These are phyloP conservation scores for Lepus townsendii DNA, from an alignment of 2,797 vertebrate genomes.

Conservation along the genomic window DNA sequence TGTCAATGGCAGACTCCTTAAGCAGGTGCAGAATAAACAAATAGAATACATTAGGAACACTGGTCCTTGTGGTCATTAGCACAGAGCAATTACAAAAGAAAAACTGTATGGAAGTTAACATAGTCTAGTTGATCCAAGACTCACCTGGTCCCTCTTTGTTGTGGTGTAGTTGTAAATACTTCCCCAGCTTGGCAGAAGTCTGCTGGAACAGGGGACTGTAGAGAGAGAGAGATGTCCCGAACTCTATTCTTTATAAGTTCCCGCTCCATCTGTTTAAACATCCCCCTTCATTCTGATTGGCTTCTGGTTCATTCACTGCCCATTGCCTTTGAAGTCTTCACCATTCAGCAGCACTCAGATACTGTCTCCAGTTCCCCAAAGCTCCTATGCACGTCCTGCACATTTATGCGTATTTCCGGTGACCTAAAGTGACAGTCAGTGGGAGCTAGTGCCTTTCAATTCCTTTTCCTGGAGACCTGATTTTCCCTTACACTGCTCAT, in stretches of 20 bases:
- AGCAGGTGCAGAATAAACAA: conserved; percentile 56
- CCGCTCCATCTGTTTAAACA: conserved; percentile 12
- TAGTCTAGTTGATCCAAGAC: conserved; percentile 6
- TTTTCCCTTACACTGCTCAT: conserved; percentile 24
- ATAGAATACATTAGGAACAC: not conserved
- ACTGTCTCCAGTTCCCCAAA: conserved; percentile 6
- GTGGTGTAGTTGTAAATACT: conserved; percentile 48
- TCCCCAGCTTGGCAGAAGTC: conserved; percentile 6
- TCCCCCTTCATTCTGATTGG: conserved; percentile 64
- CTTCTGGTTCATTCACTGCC: conserved; percentile 37
- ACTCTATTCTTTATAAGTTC: conserved; percentile 40
- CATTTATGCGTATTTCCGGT: conserved; percentile 22
- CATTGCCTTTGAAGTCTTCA: conserved; percentile 65
- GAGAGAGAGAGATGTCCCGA: not conserved
- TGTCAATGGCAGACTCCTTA: conserved; percentile 28
- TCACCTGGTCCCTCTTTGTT: conserved; percentile 58
- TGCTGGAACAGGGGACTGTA: not conserved
- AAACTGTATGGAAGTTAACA: not conserved
- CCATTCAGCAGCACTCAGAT: conserved; percentile 32
- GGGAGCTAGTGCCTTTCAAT: conserved; percentile 21
- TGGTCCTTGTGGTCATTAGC: not conserved
- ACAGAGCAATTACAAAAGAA: not conserved
- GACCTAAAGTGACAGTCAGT: conserved; percentile 47
- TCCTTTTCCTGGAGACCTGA: conserved; percentile 24
- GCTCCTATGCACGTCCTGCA: not conserved